Percentiles rank a stretch among this genome's conserved stretches.
These are phyloP conservation scores for Hippocampus mohnikei DNA, from an alignment of 2,113 vertebrate species.

Conservation along the genomic window DNA sequence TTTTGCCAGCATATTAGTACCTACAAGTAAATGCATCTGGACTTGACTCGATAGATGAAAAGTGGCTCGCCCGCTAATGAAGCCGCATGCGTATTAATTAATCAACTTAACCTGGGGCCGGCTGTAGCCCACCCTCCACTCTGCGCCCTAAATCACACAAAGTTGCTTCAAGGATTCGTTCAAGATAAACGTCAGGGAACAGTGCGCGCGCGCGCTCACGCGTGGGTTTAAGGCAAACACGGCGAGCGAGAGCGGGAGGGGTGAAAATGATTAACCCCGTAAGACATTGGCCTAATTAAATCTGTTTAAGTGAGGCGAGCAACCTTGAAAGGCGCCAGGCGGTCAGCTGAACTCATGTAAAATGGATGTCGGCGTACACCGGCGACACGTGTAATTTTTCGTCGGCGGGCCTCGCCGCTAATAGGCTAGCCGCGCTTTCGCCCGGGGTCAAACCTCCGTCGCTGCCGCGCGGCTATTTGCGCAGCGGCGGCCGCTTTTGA, in stretches of 20 bases:
- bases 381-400: constrained; percentile 68
- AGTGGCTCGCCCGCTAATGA: constrained; percentile 65
- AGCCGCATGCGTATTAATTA: constrained; percentile 69
- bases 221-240: constrained; percentile 28
- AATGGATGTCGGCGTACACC: constrained; percentile 65
- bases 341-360: constrained; percentile 62
- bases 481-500: no score
- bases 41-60: constrained; percentile 65
- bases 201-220: constrained; percentile 1
- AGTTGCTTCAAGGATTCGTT: constrained; percentile 24
- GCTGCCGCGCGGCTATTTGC: no score
- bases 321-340: constrained; percentile 49
- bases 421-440: neutral
- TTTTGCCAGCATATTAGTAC: neutral
- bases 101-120: constrained; percentile 66
- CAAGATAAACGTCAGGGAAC: constrained; percentile 3
- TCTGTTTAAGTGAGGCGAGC: constrained; percentile 62
- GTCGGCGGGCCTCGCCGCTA: neutral
- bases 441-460: no score
- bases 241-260: constrained; percentile 22
- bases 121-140: constrained; percentile 53
- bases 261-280: constrained; percentile 65
- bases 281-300: constrained; percentile 68
- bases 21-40: constrained; percentile 37
- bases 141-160: constrained; percentile 31